Conservation (phyloP, 2,888 invertebrate species). For the Laspeyria flexula region DNA sequence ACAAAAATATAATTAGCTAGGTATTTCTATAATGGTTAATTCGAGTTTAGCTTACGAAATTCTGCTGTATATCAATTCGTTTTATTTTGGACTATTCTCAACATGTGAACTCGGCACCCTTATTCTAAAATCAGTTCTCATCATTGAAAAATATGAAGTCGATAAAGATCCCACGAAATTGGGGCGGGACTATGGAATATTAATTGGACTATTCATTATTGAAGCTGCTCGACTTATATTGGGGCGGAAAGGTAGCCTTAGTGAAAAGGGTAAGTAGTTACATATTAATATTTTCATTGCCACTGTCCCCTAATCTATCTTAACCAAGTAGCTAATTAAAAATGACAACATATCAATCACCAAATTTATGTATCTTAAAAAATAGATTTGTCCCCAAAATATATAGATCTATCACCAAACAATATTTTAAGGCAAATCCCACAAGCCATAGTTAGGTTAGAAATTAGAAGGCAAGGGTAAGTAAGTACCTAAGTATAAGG, state of each 20-base stretch:
- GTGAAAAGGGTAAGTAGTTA: conserved; percentile 87
- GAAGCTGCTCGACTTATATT: conserved; percentile 93
- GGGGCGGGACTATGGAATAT: conserved; percentile 91
- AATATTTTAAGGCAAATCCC: too few relatives aligned
- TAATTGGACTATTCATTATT: conserved; percentile 91
- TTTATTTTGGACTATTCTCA: conserved; percentile 95
- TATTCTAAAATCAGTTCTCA: conserved; percentile 91
- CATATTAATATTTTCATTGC: too few relatives aligned
- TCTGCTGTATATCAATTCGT: conserved; percentile 93
- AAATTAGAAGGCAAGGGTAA: too few relatives aligned
- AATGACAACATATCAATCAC: too few relatives aligned
- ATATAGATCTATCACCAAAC: too few relatives aligned
- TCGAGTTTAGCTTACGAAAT: conserved; percentile 94
- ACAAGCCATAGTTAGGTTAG: too few relatives aligned
- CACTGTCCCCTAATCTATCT: too few relatives aligned
- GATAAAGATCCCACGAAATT: conserved; percentile 90
- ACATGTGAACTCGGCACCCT: conserved; percentile 93
- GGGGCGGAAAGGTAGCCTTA: conserved; percentile 95
- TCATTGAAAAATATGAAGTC: conserved; percentile 83
- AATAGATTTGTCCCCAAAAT: too few relatives aligned
- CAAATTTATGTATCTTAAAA: too few relatives aligned
- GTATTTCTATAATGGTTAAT: conserved; percentile 84
- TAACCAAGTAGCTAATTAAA: too few relatives aligned
- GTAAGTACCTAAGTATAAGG: too few relatives aligned
- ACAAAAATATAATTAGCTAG: too few relatives aligned